Base-by-base conservation (phyloP, 2,113 vertebrate species). In the Syngnathus typhle region DNA sequence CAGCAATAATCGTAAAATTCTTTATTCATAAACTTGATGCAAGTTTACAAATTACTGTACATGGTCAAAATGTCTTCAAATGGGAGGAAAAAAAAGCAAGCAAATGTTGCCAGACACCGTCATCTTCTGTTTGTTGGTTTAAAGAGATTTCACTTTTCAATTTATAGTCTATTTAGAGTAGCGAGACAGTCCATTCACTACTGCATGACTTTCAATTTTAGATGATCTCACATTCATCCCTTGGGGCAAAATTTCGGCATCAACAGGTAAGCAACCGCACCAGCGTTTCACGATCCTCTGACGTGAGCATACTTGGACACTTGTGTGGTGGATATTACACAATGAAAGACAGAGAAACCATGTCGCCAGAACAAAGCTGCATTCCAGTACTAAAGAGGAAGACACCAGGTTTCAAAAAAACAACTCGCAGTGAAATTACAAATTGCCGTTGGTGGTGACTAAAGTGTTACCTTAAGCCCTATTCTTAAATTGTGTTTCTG, bases 21-120 rank as follows among this genome's bases (percentile, higher is more conserved):
- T 92, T 92, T 92, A 92, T 92, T 92, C 87, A 92, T 92, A 92
- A 92, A 92, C 91, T 92, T 92, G 91, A 92, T 92, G 91, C 90
- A 92, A 92, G 91, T 92, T 92, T 92, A 92, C 89, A 92, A 92
- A 92, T 92, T 91, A 88, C 85, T 92, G 87, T 91, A 93, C 90
- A 92, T 89, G 88, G 87, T 91, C 89, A 91, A 90, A 90, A 89
- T 91, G 69, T 87, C 73, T 84, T 85, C 78, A 85, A 85, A 87
- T 88, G 84, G 65, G 75, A 71, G 15, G 36, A 78, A 78, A 86
- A 80, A 60, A 68, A 71, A 80, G 71, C 60, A 70, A 82, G 78
- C 76, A 70, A 76, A 79, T 64, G 64, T 60, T 60, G 38, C 65
- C 51, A 83, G 79, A 75, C 46, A 49, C 80, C 72, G 7, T 23